Base-by-base conservation (phyloP, 2,797 vertebrate species). In the Peromyscus melanophrys region DNA sequence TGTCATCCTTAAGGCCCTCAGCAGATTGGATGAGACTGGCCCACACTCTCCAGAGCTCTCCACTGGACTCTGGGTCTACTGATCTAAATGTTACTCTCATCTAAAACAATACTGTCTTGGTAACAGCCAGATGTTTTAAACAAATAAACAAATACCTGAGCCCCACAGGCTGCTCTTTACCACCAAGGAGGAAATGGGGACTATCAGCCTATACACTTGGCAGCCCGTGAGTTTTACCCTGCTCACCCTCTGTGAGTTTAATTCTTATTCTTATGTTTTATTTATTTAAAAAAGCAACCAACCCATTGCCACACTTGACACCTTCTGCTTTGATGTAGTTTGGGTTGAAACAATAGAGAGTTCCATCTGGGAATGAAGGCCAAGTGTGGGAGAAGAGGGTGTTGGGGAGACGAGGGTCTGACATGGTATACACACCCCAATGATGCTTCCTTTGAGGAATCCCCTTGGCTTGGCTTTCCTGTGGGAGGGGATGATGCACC, bases 211-310 rank as follows among this genome's bases (percentile, higher is more conserved):
- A 4, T 2, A 25, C n/a, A 0, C 12, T 67, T 76, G 69, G 67
- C 43, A 63, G 75, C 9, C 6, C 4, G 31, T 92, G 63, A 40
- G 75, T 97, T 69, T 97, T 46, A 16, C 12, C 0, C 71, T 10
- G 29, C 37, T 31, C 1, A 13, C 65, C 52, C 55, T 97, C 40
- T 3, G 29, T 65, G 65, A 0, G 0, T 93, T 73, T 80, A 37
- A 69, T 91, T 83, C 90, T 94, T 95, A 97, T 34, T 65, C 61
- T 61, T 89, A 94, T 52, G 93, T 95, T 89, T 96, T 89, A 95
- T 86, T 97, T 90, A 0, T 96, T 82, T 90, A 31, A 82, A 86
- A 93, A 88, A 91, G 80, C 93, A 97, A 95, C 96, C 90, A 65
- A 96, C 85, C 12, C 71, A 55, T 86, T 49, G 43, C 29, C 84